These are phyloP conservation scores for Trematomus loennbergii DNA, from an alignment of 2,113 vertebrate genomes.

Conservation along the genomic window DNA sequence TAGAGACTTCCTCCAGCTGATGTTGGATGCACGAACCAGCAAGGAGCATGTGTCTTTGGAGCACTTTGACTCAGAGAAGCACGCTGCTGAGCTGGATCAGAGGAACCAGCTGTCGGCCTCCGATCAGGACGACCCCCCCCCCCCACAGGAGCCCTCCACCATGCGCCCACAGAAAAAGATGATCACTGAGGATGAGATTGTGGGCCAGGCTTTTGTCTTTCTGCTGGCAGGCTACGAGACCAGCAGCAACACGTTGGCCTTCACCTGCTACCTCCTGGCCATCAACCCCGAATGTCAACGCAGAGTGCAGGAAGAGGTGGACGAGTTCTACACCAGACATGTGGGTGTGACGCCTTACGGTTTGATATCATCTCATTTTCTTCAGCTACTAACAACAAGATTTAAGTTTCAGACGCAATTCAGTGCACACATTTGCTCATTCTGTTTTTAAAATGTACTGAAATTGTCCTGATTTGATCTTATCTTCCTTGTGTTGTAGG, in stretches of 20 bases:
- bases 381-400: background rate
- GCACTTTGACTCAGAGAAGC: constrained; percentile 76
- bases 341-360: constrained; percentile 82
- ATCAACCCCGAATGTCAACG: constrained; percentile 88
- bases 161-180: constrained; percentile 65
- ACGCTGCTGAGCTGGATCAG: constrained; percentile 31
- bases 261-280: constrained; percentile 92
- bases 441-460: too few species aligned
- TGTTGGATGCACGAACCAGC: constrained; percentile 86
- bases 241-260: constrained; percentile 88
- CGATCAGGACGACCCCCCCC: constrained; percentile 7
- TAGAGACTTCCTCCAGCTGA: constrained; percentile 93
- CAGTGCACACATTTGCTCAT: background rate
- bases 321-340: constrained; percentile 86
- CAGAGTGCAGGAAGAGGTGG: constrained; percentile 88
- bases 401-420: background rate
- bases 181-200: constrained; percentile 90
- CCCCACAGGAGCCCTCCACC: constrained; percentile 1
- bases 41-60: constrained; percentile 64
- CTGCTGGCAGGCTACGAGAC: constrained; percentile 94
- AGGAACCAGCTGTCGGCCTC: background rate
- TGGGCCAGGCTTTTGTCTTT: constrained; percentile 93
- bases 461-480: constrained; percentile 4
- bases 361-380: background rate
- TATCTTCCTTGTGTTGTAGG: constrained; percentile 79